phyloP scores from a whole-genome alignment of 2,888 invertebrate species.

The Watsonalla cultraria region DNA sequence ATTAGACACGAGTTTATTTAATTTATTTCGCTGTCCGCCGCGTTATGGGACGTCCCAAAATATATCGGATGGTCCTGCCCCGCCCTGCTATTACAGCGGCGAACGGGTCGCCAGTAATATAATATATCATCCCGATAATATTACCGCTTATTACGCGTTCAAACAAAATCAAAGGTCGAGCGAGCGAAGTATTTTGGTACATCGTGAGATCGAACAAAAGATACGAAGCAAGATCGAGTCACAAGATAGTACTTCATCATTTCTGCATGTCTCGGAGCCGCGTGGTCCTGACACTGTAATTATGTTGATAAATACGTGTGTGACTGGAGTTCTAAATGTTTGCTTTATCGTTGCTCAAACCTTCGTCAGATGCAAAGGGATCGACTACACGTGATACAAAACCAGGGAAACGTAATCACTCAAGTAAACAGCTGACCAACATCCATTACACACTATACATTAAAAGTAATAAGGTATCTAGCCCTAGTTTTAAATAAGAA shows the following conservation, averaged over 20 bases:
- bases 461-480: too few species aligned
- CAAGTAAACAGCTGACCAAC: too few species aligned
- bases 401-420: not conserved
- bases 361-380: not conserved
- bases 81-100: slow-evolving; percentile 26
- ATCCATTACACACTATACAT: too few species aligned
- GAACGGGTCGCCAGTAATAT: slow-evolving; percentile 22
- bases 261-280: slow-evolving; percentile 1
- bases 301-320: not conserved
- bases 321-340: not conserved
- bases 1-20: slow-evolving; percentile 42
- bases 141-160: slow-evolving; percentile 24
- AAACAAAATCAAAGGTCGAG: slow-evolving; percentile 24
- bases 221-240: not conserved
- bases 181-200: slow-evolving; percentile 3
- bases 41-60: slow-evolving; percentile 30
- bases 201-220: slow-evolving; percentile 1
- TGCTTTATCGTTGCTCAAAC: not conserved
- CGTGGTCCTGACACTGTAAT: slow-evolving; percentile 1
- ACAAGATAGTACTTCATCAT: slow-evolving; percentile 1
- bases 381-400: not conserved
- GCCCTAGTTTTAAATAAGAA: too few species aligned
- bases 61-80: slow-evolving; percentile 18
- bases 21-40: slow-evolving; percentile 26
- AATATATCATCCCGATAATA: slow-evolving; percentile 15